These are phyloP conservation scores for Drosophila lacicola DNA, from an alignment of 2,888 invertebrate species.

Conservation along the genomic window DNA sequence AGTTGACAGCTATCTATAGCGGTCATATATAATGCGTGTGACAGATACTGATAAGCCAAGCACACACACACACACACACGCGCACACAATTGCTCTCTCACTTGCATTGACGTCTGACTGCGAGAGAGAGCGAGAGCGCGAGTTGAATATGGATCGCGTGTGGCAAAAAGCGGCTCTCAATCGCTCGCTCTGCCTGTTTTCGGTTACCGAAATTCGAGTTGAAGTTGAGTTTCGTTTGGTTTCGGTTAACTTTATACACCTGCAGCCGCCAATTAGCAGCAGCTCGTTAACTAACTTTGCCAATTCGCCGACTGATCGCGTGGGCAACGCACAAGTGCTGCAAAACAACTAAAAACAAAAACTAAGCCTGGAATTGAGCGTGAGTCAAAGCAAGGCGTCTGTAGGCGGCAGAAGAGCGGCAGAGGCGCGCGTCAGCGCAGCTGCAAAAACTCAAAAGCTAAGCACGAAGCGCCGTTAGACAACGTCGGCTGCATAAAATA, in stretches of 20 bases:
- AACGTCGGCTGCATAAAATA: slow-evolving; percentile 53
- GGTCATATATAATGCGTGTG: slow-evolving; percentile 51
- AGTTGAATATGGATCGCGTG: neutral
- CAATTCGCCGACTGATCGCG: slow-evolving; percentile 55
- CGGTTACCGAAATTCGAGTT: slow-evolving; percentile 5
- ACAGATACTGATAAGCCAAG: slow-evolving; percentile 51
- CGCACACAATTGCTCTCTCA: slow-evolving; percentile 1
- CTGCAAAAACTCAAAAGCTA: slow-evolving; percentile 37
- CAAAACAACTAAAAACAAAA: slow-evolving; percentile 65
- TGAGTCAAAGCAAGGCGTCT: slow-evolving; percentile 32
- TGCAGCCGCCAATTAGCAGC: slow-evolving; percentile 29
- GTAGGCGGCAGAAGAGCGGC: slow-evolving; percentile 21
- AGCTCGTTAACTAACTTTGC: slow-evolving; percentile 29
- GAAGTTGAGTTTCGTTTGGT: slow-evolving; percentile 6
- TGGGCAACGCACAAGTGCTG: slow-evolving; percentile 55
- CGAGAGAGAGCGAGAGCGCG: neutral
- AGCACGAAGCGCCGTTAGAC: slow-evolving; percentile 58
- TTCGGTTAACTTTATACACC: slow-evolving; percentile 37
- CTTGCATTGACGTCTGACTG: slow-evolving; percentile 27
- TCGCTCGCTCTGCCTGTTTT: slow-evolving; percentile 1
- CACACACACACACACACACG: slow-evolving; percentile 12
- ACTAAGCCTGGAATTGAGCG: slow-evolving; percentile 60
- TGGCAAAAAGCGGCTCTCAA: slow-evolving; percentile 12
- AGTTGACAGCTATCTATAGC: slow-evolving; percentile 53
- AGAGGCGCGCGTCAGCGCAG: slow-evolving; percentile 10